These are phyloP conservation scores for Sminthurinus aureus DNA, from an alignment of 2,888 invertebrate genomes.

Conservation along the genomic window DNA sequence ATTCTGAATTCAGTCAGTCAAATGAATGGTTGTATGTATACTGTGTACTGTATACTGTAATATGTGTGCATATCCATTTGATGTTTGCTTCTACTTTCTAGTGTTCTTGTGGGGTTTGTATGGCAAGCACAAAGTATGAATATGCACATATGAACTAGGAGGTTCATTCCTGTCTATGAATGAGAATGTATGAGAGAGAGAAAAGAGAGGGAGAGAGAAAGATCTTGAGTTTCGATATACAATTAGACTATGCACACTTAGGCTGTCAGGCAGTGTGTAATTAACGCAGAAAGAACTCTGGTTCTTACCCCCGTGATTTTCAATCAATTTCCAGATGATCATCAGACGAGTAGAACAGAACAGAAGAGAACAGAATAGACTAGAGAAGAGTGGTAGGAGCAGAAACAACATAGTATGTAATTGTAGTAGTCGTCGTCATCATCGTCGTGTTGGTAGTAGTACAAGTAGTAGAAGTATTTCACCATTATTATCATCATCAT, in stretches of 20 bases:
- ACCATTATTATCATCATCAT: not conserved
- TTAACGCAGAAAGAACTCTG: conserved; percentile 38
- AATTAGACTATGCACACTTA: conserved; percentile 37
- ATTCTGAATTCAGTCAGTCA: not conserved
- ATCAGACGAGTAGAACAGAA: conserved; percentile 11
- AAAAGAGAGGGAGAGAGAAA: not conserved
- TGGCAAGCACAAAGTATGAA: not conserved
- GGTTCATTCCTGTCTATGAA: not conserved
- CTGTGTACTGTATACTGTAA: too few relatives aligned
- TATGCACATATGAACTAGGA: not conserved
- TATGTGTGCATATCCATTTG: not conserved
- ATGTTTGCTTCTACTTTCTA: not conserved
- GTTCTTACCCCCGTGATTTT: conserved; percentile 41
- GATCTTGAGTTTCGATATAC: conserved; percentile 16
- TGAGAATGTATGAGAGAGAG: conserved; percentile 1
- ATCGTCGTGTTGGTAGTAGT: too few relatives aligned
- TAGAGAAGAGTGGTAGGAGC: not conserved
- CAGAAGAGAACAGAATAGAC: not conserved
- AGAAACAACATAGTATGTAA: too few relatives aligned
- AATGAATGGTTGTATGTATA: not conserved
- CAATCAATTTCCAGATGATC: conserved; percentile 40
- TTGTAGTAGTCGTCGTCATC: not conserved
- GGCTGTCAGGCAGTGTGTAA: conserved; percentile 40
- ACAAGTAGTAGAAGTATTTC: not conserved
- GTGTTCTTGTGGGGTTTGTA: not conserved